Conservation (phyloP, 2,113 vertebrate genomes). For the Puntigrus tetrazona region DNA sequence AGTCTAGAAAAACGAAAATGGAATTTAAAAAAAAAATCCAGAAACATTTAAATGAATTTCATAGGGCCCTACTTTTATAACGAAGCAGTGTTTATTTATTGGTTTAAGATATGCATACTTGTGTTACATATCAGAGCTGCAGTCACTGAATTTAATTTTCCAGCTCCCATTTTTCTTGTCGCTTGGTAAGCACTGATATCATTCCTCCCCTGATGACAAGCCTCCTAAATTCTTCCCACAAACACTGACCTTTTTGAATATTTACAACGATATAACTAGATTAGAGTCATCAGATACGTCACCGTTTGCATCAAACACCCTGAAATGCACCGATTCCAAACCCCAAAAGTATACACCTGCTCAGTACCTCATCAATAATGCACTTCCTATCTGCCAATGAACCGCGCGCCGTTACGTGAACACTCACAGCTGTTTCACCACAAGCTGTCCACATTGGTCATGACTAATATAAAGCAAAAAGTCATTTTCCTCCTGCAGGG, state of each 20-base stretch:
- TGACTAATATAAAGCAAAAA: slow-evolving; percentile 40
- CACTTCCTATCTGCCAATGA: neutral
- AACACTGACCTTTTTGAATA: neutral
- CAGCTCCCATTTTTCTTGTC: neutral
- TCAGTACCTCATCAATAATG: slow-evolving; percentile 49
- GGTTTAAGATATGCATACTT: neutral
- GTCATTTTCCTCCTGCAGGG: slow-evolving; percentile 41
- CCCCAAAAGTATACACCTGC: slow-evolving; percentile 42
- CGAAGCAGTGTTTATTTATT: neutral
- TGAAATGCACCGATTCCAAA: neutral
- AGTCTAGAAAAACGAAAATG: no score
- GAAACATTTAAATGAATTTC: no score
- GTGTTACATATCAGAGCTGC: neutral
- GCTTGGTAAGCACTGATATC: slow-evolving; percentile 37
- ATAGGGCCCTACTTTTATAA: neutral
- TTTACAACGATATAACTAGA: neutral
- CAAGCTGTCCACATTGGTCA: slow-evolving; percentile 32
- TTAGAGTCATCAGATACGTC: neutral
- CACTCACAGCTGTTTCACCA: slow-evolving; percentile 32
- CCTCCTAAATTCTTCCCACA: slow-evolving; percentile 26
- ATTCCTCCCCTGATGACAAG: slow-evolving; percentile 33
- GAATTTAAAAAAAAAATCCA: no score
- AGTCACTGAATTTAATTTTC: neutral
- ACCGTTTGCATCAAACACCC: slow-evolving; percentile 16
- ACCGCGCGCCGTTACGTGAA: neutral